A percentile compares a stretch with the other conserved stretches of the same genome.
Evolutionary conservation across 2,797 vertebrate genomes (phyloP).

Genomic region (Clarias pachynema): DNA sequence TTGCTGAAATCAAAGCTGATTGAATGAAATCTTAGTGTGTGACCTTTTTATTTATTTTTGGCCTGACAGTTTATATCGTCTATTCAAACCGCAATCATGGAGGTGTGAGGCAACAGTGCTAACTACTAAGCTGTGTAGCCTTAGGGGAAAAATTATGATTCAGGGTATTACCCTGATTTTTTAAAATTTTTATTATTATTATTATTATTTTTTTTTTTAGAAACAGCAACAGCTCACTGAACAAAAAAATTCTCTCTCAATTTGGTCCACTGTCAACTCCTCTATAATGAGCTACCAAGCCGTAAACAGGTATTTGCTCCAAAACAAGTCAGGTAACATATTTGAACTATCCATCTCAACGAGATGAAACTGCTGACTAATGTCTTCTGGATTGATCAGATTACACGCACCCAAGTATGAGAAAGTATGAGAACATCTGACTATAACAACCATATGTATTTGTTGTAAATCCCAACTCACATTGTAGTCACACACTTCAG

Average conservation of each 20-base stretch:
- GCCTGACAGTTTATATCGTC: too few species aligned
- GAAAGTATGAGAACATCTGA: background rate
- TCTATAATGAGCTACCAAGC: background rate
- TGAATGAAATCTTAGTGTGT: too few species aligned
- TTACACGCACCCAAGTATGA: background rate
- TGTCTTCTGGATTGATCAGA: background rate
- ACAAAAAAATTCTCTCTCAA: background rate
- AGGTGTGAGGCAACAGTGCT: too few species aligned
- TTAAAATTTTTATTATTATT: too few species aligned
- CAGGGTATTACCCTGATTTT: background rate
- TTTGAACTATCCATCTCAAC: background rate
- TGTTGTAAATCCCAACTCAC: background rate
- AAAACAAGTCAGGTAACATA: background rate
- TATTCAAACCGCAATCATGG: too few species aligned
- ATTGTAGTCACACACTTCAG: background rate
- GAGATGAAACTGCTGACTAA: background rate
- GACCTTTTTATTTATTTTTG: too few species aligned
- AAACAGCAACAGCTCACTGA: background rate
- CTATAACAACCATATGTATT: background rate
- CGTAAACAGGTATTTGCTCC: background rate
- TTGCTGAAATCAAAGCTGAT: too few species aligned
- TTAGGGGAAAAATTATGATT: background rate
- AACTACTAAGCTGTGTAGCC: too few species aligned
- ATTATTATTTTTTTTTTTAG: too few species aligned
- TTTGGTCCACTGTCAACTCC: background rate